A percentile compares a stretch with the other conserved stretches of the same genome.
Conservation (phyloP, 2,888 invertebrate species). For the Thyatira batis region DNA sequence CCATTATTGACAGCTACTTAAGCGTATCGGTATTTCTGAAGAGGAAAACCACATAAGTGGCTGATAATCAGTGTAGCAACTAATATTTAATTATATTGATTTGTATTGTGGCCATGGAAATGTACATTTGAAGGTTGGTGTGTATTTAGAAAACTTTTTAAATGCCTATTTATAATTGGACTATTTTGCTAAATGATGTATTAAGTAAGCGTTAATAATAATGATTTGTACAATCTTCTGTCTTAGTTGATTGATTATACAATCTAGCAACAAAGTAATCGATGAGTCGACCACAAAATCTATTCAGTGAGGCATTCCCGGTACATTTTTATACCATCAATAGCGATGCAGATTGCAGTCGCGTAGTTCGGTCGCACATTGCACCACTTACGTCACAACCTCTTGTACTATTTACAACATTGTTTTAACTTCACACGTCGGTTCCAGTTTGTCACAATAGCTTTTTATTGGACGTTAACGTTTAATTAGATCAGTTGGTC, state of each 20-base stretch:
- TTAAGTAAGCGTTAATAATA: too few relatives aligned
- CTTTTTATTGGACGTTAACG: background rate
- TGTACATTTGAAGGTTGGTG: too few relatives aligned
- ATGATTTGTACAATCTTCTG: too few relatives aligned
- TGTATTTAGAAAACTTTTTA: conserved; percentile 4
- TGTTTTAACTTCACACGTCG: conserved; percentile 1
- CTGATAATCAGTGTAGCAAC: background rate
- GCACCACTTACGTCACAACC: conserved; percentile 41
- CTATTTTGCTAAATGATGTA: too few relatives aligned
- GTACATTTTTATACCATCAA: background rate
- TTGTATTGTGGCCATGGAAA: background rate
- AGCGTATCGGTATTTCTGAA: too few relatives aligned
- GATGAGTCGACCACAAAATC: background rate
- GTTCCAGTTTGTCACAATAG: conserved; percentile 1
- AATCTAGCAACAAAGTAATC: background rate
- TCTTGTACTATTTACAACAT: background rate
- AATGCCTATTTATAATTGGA: too few relatives aligned
- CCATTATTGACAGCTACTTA: too few relatives aligned
- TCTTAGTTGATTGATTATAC: background rate
- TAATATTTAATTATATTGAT: conserved; percentile 4
- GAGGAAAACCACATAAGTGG: background rate
- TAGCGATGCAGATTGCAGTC: background rate
- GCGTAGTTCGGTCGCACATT: conserved; percentile 23
- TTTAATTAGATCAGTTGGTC: background rate
- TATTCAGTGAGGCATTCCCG: background rate